Evolutionary conservation across 2,888 invertebrate species (phyloP).

Genomic region (Clostera curtula): DNA sequence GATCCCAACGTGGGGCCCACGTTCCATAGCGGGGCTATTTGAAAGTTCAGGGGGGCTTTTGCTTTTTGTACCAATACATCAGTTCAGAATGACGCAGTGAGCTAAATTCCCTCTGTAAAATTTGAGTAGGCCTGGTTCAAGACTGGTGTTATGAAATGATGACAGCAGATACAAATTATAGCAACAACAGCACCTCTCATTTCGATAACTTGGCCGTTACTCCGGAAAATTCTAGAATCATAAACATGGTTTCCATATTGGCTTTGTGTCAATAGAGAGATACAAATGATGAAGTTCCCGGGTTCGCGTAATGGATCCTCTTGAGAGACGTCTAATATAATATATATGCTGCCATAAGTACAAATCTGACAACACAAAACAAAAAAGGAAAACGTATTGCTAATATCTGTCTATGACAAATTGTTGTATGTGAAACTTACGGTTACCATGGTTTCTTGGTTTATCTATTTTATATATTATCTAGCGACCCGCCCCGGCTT

Average conservation of each 20-base stretch:
- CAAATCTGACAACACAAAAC: conserved; percentile 17
- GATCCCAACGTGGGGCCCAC: no score
- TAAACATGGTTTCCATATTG: conserved; percentile 4
- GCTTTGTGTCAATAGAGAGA: conserved; percentile 15
- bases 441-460: conserved; percentile 2
- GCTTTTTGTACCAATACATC: no score
- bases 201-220: conserved; percentile 12
- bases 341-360: conserved; percentile 20
- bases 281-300: conserved; percentile 14
- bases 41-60: no score
- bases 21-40: no score
- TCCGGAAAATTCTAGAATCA: conserved; percentile 4
- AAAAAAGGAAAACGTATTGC: conserved; percentile 14
- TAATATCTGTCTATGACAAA: conserved; percentile 15
- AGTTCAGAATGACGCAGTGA: no score
- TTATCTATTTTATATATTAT: no score
- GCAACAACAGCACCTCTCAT: no score
- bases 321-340: conserved; percentile 11
- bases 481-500: no score
- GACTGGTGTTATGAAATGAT: no score
- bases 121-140: no score
- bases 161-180: no score
- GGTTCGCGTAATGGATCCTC: conserved; percentile 15
- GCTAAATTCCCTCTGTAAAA: no score
- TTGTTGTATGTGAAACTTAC: conserved; percentile 6